phyloP scores from a whole-genome alignment of 2,888 invertebrate species.

The Cryptosula pallasiana region DNA sequence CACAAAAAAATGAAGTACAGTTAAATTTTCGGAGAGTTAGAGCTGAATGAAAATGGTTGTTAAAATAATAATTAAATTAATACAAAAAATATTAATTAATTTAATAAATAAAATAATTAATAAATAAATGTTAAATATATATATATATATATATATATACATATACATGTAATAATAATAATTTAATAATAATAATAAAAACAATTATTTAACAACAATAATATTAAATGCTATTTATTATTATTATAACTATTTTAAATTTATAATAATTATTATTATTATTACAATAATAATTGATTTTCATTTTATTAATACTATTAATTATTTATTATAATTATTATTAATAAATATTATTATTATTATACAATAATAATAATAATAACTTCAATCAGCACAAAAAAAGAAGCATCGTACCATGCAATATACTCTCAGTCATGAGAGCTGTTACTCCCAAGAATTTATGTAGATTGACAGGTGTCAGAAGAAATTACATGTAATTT shows the following conservation, averaged over 20 bases:
- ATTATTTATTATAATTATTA: too few relatives aligned
- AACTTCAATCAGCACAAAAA: too few relatives aligned
- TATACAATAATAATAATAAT: too few relatives aligned
- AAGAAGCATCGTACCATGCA: too few relatives aligned
- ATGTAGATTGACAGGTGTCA: too few relatives aligned
- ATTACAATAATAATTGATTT: neutral
- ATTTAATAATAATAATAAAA: neutral
- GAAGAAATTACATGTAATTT: too few relatives aligned
- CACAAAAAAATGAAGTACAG: too few relatives aligned
- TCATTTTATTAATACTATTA: neutral
- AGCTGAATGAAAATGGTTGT: too few relatives aligned
- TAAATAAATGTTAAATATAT: neutral
- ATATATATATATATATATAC: neutral
- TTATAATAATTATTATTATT: neutral
- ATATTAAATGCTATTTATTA: neutral
- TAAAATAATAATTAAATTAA: neutral
- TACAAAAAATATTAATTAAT: neutral
- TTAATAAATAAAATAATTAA: neutral
- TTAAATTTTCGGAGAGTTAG: too few relatives aligned
- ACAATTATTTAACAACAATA: neutral
- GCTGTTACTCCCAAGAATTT: too few relatives aligned
- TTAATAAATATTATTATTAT: too few relatives aligned
- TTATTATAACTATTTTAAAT: neutral
- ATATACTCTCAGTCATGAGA: too few relatives aligned
- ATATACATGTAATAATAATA: neutral